These are phyloP conservation scores for Drosophila pruinosa DNA, from an alignment of 1,140 invertebrate species.

Conservation along the genomic window DNA sequence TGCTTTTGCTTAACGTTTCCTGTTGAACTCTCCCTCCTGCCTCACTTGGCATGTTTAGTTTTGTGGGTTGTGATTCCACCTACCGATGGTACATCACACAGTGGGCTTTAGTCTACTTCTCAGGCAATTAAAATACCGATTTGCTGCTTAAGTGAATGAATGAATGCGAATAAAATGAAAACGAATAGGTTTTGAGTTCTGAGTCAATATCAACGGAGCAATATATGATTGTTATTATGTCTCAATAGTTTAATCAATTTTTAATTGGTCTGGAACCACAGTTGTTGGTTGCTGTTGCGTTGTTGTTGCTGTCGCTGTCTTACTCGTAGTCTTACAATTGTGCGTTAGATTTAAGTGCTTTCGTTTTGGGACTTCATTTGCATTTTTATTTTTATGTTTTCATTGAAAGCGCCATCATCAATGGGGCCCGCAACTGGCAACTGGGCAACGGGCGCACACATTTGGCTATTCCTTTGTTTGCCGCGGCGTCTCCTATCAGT, in stretches of 20 bases:
- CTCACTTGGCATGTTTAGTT: slow-evolving; percentile 22
- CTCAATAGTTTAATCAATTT: neutral
- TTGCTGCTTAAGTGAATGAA: neutral
- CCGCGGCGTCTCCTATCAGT: slow-evolving; percentile 62
- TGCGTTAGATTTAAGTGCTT: slow-evolving; percentile 81
- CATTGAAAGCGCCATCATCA: slow-evolving; percentile 81
- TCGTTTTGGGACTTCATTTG: slow-evolving; percentile 77
- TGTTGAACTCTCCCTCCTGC: slow-evolving; percentile 54
- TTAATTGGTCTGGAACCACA: neutral
- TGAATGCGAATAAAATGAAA: neutral
- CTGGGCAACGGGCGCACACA: slow-evolving; percentile 29
- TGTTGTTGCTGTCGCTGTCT: slow-evolving; percentile 2
- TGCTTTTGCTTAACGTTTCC: slow-evolving; percentile 73
- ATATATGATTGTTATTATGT: neutral
- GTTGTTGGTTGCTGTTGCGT: slow-evolving; percentile 33
- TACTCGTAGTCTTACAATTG: slow-evolving; percentile 54
- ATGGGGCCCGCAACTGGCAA: slow-evolving; percentile 66
- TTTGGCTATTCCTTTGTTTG: slow-evolving; percentile 78
- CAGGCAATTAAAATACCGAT: neutral
- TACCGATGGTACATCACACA: neutral
- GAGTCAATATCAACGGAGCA: too few species aligned
- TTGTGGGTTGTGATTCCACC: slow-evolving; percentile 30
- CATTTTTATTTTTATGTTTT: slow-evolving; percentile 82
- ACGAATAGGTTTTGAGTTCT: neutral
- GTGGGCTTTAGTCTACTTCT: neutral